A percentile compares a stretch with the other conserved stretches of the same genome.
Conservation (phyloP, 2,797 vertebrate genomes). For the Pantherophis alleghaniensis region DNA sequence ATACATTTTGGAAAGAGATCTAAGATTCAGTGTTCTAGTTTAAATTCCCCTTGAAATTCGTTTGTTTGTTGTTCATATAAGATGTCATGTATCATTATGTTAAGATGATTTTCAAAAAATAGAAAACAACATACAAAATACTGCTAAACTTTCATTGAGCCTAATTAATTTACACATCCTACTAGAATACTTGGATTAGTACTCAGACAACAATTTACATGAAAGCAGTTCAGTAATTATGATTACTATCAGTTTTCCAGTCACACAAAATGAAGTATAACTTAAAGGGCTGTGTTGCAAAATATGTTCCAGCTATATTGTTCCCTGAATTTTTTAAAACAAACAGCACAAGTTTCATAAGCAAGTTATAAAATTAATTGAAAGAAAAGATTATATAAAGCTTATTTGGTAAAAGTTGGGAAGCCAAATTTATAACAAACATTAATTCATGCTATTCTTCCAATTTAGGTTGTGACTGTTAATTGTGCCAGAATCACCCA, state of each 20-base stretch:
- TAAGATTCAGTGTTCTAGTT: neutral
- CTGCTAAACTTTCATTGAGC: neutral
- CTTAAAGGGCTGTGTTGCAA: neutral
- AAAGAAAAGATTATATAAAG: neutral
- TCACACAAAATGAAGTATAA: neutral
- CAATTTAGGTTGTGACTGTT: constrained; percentile 89
- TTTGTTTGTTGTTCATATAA: neutral
- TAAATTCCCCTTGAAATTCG: neutral
- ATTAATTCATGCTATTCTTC: constrained; percentile 14
- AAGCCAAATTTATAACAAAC: neutral
- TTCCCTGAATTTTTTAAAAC: neutral
- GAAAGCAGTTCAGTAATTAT: neutral
- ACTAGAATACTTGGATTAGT: neutral
- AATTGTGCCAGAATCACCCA: constrained; percentile 95
- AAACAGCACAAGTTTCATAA: neutral
- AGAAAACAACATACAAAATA: neutral
- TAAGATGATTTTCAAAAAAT: neutral
- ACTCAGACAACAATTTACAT: neutral
- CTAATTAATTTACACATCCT: neutral
- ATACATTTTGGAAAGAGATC: neutral
- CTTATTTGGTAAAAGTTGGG: neutral
- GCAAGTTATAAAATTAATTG: neutral
- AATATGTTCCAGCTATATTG: neutral
- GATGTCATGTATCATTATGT: neutral
- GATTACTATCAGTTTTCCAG: neutral